Evolutionary conservation across 2,113 vertebrate species (phyloP), one percentile per base, ranked within the genome.

Genomic region (Xerus inauris): DNA sequence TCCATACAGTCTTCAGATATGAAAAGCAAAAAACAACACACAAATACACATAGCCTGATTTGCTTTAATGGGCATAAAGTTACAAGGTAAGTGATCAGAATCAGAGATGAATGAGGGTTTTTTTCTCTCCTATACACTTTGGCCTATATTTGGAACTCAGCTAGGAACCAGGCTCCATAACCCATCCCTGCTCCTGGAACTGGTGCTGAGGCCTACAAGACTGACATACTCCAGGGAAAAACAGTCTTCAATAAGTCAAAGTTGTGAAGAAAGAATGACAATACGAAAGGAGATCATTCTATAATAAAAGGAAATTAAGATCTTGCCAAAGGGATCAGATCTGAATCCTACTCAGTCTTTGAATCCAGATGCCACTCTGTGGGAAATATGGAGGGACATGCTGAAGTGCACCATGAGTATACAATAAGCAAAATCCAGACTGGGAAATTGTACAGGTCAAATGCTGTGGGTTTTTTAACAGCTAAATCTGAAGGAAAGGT

Each of bases 271-370:
- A 64, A 72, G 71, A 80, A 24, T 30, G 64, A 1, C 20, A 8
- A n/a, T 35, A 69, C 84, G 45, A 90, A 76, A 26, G 30, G 32
- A 26, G 30, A 17, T 75, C 64, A 35, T 76, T 87, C 64, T 81
- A 30, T 35, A 81, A 51, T 87, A 92, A 84, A 94, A 94, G 38
- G 40, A 92, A 96, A 94, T 92, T 92, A 94, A 87, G 32, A 38
- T 94, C 54, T 94, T 83, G 65, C 42, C 71, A 87, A 67, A 92
- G 32, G 24, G 38, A 62, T 87, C 28, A 87, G 59, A 89, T 24
- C 16, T 45, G 47, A 83, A 73, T 84, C 32, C 38, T 17, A 87
- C 38, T 17, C 40, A 93, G 38, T 88, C 65, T 93, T 90, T 51
- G 59, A 93, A 91, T 94, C 16, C 72, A 96, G 47, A 45, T 91